Evolutionary conservation across 2,888 invertebrate genomes (phyloP), one percentile per base, ranked within the genome.

Genomic region (Aspidiotus destructor): DNA sequence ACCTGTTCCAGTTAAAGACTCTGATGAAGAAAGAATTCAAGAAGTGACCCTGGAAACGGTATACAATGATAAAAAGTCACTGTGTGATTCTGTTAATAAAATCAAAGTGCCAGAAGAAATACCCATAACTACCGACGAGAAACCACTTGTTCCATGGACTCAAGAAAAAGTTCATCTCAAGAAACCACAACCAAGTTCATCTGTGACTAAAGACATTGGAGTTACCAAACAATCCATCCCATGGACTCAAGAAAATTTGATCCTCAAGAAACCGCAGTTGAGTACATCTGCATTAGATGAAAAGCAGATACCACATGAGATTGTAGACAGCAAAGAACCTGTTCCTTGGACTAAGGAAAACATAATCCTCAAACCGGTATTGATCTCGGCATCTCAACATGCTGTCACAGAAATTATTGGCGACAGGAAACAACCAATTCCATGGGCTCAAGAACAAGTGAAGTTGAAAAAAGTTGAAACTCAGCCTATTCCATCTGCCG

Each of bases 21-120:
- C 16, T 28, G 58, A 58, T 17, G 58, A 58, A 58, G 58, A 58
- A 40, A 17, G 28, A 8, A 58, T 58, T 28, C 17, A 58, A 58
- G 58, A 58, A 16, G 54, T 52, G n/a, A 53, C 28, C 2, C 16
- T 28, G 6, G 53, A 63, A 63, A 52, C 52, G 40, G 54, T 63
- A 16, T 11, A 60, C 44, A 13, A 17, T 62, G 16, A 79, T 80
- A 72, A 74, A 76, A 57, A 80, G 85, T 13, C 80, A 81, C 42
- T 71, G 72, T 3, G 73, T 74, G 63, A 15, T 11, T 28, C 54
- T 41, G 11, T 13, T 1, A 11, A 62, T 42, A 10, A 16, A 0
- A 11, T 40, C 28, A 13, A 15, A 52, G 68, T 54, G n/a, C 13
- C 40, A 68, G 77, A 78, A 65, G 75, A 73, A 60, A 72, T 77